A percentile compares a stretch with the other conserved stretches of the same genome.
Evolutionary conservation across 2,113 vertebrate species (phyloP).

Genomic region (Carlito syrichta): DNA sequence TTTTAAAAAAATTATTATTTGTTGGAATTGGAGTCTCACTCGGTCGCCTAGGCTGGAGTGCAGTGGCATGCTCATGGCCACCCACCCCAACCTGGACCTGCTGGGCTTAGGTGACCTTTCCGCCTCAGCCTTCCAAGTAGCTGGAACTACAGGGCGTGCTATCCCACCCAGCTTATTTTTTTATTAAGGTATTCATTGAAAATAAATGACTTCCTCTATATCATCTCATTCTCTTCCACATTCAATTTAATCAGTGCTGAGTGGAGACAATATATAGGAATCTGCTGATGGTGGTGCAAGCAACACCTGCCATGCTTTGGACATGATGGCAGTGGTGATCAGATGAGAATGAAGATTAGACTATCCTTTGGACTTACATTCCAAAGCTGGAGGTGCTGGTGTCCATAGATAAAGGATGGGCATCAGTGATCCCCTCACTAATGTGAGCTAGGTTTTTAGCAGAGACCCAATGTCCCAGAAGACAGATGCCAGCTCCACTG

Average conservation of each 20-base stretch:
- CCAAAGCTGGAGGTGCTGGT: neutral
- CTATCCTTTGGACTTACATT: neutral
- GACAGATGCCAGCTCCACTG: neutral
- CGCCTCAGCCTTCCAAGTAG: no score
- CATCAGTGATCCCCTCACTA: neutral
- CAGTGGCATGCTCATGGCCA: no score
- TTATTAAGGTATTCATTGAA: neutral
- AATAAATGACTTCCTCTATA: neutral
- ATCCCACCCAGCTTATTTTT: no score
- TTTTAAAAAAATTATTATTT: no score
- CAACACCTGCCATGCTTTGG: neutral
- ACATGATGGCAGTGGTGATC: neutral
- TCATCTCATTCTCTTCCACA: neutral
- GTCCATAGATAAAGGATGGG: neutral
- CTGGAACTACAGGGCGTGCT: no score
- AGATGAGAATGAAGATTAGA: neutral
- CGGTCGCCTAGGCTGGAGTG: no score
- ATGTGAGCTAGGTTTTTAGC: neutral
- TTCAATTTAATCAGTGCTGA: neutral
- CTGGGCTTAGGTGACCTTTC: no score
- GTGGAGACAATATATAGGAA: neutral
- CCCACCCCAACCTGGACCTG: no score
- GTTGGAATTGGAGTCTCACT: no score
- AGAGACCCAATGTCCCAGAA: neutral
- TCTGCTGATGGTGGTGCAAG: neutral